phyloP scores from a whole-genome alignment of 2,113 vertebrate species.

The Leptobrachium leishanense region DNA sequence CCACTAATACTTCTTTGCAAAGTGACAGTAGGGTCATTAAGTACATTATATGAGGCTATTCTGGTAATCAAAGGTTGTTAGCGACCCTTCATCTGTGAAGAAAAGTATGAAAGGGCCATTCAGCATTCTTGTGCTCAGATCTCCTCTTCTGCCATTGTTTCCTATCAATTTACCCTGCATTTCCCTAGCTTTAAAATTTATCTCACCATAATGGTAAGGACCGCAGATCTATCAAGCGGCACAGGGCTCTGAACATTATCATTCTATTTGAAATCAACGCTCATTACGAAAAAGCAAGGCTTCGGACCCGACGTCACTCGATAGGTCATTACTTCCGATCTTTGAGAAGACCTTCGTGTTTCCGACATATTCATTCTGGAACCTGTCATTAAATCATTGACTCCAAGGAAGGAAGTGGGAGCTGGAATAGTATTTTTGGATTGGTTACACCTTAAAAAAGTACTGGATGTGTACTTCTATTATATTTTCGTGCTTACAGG shows the following conservation, averaged over 20 bases:
- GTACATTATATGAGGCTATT: conserved; percentile 47
- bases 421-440: too few relatives aligned
- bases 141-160: conserved; percentile 33
- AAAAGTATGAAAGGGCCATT: conserved; percentile 23
- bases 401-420: too few relatives aligned
- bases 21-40: conserved; percentile 46
- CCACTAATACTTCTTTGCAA: conserved; percentile 47
- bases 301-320: background rate
- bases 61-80: conserved; percentile 46
- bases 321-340: conserved; percentile 4
- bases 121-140: conserved; percentile 23
- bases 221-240: background rate
- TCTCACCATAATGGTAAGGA: conserved; percentile 15
- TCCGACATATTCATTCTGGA: too few relatives aligned
- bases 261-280: conserved; percentile 9
- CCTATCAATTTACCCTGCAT: conserved; percentile 5
- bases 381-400: too few relatives aligned
- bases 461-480: too few relatives aligned
- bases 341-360: too few relatives aligned
- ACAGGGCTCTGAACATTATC: conserved; percentile 4
- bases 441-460: too few relatives aligned
- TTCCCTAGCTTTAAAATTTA: conserved; percentile 30
- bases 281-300: background rate
- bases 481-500: too few relatives aligned
- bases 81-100: conserved; percentile 48